Conservation (phyloP, 2,797 vertebrate genomes). For the Lagocephalus sceleratus region DNA sequence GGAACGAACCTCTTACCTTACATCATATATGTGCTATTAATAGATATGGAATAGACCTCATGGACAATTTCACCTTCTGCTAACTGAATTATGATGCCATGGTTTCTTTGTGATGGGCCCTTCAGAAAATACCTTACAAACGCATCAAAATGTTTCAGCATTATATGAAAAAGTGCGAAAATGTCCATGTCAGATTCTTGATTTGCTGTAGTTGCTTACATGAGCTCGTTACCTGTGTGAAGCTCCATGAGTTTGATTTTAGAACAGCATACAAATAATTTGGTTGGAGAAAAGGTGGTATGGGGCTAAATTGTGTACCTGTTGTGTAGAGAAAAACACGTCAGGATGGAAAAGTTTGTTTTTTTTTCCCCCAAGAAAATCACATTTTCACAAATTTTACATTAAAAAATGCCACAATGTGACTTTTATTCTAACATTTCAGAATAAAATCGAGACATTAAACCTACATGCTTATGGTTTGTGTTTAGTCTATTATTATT, state of each 20-base stretch:
- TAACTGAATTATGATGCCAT: conserved; percentile 55
- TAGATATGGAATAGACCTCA: conserved; percentile 35
- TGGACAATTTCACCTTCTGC: conserved; percentile 59
- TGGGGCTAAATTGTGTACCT: not conserved
- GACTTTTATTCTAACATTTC: not conserved
- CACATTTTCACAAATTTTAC: not conserved
- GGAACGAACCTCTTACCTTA: conserved; percentile 35
- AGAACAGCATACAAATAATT: not conserved
- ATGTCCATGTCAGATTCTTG: conserved; percentile 27
- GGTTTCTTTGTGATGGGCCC: conserved; percentile 40
- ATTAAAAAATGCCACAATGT: not conserved
- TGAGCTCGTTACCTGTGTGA: not conserved
- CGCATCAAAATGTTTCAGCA: conserved; percentile 53
- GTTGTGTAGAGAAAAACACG: not conserved
- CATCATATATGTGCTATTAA: conserved; percentile 39
- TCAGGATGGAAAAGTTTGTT: not conserved
- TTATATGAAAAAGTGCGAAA: conserved; percentile 44
- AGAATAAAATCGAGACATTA: not conserved
- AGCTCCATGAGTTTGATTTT: conserved; percentile 22
- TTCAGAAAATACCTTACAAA: conserved; percentile 53
- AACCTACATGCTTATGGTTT: too few relatives aligned
- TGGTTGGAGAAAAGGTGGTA: not conserved
- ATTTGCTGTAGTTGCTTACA: conserved; percentile 17
- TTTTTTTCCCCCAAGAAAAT: not conserved
- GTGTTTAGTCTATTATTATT: too few relatives aligned